Percentiles rank a stretch among this genome's conserved stretches.
Conservation (phyloP, 1,140 invertebrate genomes). For the Brachionus angularis region DNA sequence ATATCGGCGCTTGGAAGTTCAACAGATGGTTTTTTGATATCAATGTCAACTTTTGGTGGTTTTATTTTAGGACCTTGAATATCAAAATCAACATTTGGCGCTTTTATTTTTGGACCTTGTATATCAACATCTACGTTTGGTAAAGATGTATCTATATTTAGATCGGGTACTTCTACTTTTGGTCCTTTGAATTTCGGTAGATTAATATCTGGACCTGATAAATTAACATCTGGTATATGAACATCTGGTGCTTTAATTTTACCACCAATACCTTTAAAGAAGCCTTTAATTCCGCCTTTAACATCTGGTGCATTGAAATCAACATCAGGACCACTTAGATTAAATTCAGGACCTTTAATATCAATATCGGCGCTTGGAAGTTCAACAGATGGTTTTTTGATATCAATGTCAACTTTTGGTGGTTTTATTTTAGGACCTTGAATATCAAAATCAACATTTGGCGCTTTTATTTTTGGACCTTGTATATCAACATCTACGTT, state of each 20-base stretch:
- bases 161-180: neutral
- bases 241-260: neutral
- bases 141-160: too few species aligned
- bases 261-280: neutral
- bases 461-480: neutral
- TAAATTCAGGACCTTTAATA: neutral
- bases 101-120: too few species aligned
- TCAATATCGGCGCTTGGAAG: neutral
- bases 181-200: neutral
- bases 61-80: too few species aligned
- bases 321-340: neutral
- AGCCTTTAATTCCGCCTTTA: neutral
- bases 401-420: neutral
- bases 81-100: too few species aligned
- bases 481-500: neutral
- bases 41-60: too few species aligned
- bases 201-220: neutral
- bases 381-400: neutral
- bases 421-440: neutral
- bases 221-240: neutral
- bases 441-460: neutral
- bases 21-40: too few species aligned
- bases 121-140: too few species aligned
- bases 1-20: too few species aligned
- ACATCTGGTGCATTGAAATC: slow-evolving; percentile 1